Conservation (phyloP, 2,888 invertebrate species). For the Heterodera filipjevi region DNA sequence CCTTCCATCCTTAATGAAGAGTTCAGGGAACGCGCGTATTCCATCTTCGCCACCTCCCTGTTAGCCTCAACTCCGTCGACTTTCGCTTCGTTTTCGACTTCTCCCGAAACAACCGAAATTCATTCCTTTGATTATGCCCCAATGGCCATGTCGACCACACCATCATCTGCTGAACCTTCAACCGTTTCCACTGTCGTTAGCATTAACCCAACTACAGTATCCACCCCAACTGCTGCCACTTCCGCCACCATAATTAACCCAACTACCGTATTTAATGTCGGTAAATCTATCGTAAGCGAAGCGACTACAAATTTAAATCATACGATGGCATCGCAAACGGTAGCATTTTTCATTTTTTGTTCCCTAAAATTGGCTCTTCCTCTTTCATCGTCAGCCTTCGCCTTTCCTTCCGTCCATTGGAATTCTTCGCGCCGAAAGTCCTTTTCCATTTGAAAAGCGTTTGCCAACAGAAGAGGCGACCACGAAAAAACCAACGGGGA, state of each 20-base stretch:
- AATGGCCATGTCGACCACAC: background rate
- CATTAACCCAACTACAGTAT: background rate
- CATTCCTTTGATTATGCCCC: background rate
- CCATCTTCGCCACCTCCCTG: background rate
- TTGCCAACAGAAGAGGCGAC: no score
- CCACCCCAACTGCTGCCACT: no score
- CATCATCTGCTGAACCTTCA: background rate
- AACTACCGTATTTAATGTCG: background rate
- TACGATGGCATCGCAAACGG: no score
- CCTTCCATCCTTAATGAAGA: background rate
- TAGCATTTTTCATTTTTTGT: no score
- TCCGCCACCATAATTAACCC: background rate
- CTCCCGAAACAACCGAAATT: background rate
- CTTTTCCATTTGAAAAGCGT: no score
- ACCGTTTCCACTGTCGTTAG: background rate
- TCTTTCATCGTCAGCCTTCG: no score
- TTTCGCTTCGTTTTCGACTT: background rate
- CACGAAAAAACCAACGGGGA: no score
- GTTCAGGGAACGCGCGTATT: slow-evolving; percentile 9
- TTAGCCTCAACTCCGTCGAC: background rate
- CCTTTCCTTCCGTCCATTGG: no score
- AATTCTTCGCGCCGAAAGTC: no score
- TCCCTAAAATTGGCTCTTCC: no score
- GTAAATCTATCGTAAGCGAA: background rate
- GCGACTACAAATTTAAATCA: background rate